Evolutionary conservation across 2,888 invertebrate genomes (phyloP), one percentile per base, ranked within the genome.

Genomic region (Xylophagus ater): DNA sequence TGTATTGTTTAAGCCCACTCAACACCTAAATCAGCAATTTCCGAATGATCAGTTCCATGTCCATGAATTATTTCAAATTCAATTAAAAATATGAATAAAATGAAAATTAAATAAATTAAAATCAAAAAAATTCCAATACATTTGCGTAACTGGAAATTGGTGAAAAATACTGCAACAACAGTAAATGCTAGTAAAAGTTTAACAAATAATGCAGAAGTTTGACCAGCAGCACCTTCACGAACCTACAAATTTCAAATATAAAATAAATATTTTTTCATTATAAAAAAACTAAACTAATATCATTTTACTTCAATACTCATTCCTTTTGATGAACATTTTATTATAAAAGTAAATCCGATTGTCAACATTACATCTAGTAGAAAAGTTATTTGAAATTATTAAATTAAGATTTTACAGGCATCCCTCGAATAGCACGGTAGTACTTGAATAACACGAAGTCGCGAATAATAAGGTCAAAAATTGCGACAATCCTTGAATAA

Each of bases 11-110:
- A 30, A 7, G 30, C 30, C 30, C 30, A 30, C 14, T 4, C 4
- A 14, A 14, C 30, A 4, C 15, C 15, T 6, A 13, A 14, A 14
- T 14, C 15, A 6, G 14, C 4, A 5, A 2, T 25, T 24, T 4
- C 9, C 12, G 34, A 14, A 37, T 50, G 48, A 46, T 50, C 49
- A 4, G 41, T 48, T 7, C 49, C 49, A 37, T 42, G 42, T 10
- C 45, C 25, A 30, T 51, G 47, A 30, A 49, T 48, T 8, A 44
- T 9, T 34, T 47, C 43, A 8, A 44, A 42, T 38, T 50, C 45
- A 2, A 40, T 40, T 9, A 49, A 32, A 14, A 43, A 15, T 20
- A 37, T 24, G 19, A 29, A 44, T 7, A 37, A 7, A 9, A 44
- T 15, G 33, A 36, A 51, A 18, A 44, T n/a, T 1, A 40, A 5